phyloP scores from a whole-genome alignment of 2,113 vertebrate species.

The Pungitius pungitius region DNA sequence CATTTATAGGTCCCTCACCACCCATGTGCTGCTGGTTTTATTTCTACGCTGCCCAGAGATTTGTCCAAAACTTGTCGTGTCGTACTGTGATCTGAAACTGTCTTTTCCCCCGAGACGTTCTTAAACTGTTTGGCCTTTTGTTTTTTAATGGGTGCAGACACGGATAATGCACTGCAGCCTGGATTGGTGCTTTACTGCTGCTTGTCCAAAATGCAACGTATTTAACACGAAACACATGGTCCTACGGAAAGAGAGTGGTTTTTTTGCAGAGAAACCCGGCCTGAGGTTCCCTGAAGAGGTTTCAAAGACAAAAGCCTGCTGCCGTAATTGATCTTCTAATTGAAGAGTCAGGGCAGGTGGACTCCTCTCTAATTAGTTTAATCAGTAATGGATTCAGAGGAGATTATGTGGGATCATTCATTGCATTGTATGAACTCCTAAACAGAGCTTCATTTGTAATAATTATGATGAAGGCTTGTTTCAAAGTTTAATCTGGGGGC shows the following conservation, averaged over 20 bases:
- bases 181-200: background rate
- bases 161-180: background rate
- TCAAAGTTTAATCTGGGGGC: conserved; percentile 3
- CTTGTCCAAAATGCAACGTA: background rate
- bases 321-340: conserved; percentile 16
- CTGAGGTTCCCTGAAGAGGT: background rate
- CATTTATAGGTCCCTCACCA: too few species aligned
- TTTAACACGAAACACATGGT: background rate
- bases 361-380: background rate
- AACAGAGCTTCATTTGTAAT: conserved; percentile 8
- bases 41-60: too few species aligned
- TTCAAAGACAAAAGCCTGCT: background rate
- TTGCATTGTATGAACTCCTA: background rate
- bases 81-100: too few species aligned
- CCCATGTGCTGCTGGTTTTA: too few species aligned
- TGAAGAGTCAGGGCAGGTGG: background rate
- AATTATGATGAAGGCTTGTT: background rate
- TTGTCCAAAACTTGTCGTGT: too few species aligned
- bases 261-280: background rate
- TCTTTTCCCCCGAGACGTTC: too few species aligned
- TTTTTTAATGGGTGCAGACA: background rate
- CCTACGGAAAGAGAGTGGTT: background rate
- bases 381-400: conserved; percentile 15
- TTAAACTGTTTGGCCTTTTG: background rate
- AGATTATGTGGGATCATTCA: conserved; percentile 36